Evolutionary conservation across 2,797 vertebrate genomes (phyloP).

Genomic region (Kryptolebias ocellatus): DNA sequence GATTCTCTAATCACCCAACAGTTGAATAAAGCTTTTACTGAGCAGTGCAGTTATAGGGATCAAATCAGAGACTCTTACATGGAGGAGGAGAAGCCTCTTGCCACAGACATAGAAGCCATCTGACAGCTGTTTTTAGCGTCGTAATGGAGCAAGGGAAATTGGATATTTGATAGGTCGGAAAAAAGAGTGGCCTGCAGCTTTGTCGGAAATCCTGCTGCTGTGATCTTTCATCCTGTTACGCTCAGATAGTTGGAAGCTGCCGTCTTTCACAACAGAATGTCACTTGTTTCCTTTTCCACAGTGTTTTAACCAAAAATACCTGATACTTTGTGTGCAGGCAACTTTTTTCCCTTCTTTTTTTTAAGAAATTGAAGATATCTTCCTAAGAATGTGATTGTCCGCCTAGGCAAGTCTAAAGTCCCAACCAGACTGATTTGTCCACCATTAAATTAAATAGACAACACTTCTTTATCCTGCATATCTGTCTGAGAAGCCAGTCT

Average conservation of each 20-base stretch:
- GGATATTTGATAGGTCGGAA: conserved; percentile 16
- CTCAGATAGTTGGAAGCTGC: conserved; percentile 27
- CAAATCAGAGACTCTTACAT: conserved; percentile 11
- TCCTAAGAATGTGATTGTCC: no score
- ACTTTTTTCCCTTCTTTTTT: not conserved
- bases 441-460: no score
- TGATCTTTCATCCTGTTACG: conserved; percentile 39
- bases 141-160: conserved; percentile 11
- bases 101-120: conserved; percentile 17
- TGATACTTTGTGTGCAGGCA: not conserved
- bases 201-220: conserved; percentile 15
- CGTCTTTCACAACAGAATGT: conserved; percentile 54
- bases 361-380: no score
- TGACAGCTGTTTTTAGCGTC: conserved; percentile 10
- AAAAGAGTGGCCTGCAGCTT: conserved; percentile 23
- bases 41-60: conserved; percentile 32
- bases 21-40: conserved; percentile 36
- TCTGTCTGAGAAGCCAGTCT: no score
- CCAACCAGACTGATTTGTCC: no score
- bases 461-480: no score
- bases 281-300: conserved; percentile 40
- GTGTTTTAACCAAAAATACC: not conserved
- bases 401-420: no score
- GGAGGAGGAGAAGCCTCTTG: conserved; percentile 26
- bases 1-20: conserved; percentile 33